Conservation (phyloP, 2,113 vertebrate species). For the Anolis carolinensis region DNA sequence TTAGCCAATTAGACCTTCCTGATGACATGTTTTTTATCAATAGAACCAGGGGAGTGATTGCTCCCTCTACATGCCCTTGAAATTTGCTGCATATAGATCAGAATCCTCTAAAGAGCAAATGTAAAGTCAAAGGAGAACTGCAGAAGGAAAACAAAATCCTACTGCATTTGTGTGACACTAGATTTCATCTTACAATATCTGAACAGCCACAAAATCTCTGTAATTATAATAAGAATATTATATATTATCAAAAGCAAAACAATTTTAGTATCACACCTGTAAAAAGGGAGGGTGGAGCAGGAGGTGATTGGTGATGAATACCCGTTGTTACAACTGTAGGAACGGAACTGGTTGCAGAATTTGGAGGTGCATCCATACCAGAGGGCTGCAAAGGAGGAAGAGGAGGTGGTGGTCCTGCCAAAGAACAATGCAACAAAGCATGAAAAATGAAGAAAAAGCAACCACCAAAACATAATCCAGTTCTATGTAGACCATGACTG, state of each 20-base stretch:
- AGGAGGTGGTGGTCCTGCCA: slow-evolving; percentile 91
- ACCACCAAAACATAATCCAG: neutral
- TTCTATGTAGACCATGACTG: neutral
- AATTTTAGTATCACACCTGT: slow-evolving; percentile 57
- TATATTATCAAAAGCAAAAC: neutral
- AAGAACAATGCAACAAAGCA: slow-evolving; percentile 20
- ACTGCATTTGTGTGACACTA: neutral
- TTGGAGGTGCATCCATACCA: slow-evolving; percentile 95
- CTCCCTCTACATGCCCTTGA: neutral
- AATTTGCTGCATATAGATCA: neutral
- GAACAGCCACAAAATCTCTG: neutral
- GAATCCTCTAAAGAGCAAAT: neutral
- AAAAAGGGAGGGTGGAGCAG: slow-evolving; percentile 87
- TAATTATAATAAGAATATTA: neutral
- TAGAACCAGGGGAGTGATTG: neutral
- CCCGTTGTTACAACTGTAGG: slow-evolving; percentile 95
- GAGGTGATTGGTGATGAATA: slow-evolving; percentile 89
- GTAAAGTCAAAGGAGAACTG: neutral
- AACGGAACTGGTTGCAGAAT: slow-evolving; percentile 93
- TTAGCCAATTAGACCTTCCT: neutral
- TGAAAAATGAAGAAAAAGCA: slow-evolving; percentile 53
- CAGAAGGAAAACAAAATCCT: neutral
- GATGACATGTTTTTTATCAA: neutral
- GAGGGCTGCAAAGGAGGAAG: slow-evolving; percentile 91
- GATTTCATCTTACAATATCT: neutral